These are phyloP conservation scores for Siniperca undulata DNA, from an alignment of 2,797 vertebrate species.

Conservation along the genomic window DNA sequence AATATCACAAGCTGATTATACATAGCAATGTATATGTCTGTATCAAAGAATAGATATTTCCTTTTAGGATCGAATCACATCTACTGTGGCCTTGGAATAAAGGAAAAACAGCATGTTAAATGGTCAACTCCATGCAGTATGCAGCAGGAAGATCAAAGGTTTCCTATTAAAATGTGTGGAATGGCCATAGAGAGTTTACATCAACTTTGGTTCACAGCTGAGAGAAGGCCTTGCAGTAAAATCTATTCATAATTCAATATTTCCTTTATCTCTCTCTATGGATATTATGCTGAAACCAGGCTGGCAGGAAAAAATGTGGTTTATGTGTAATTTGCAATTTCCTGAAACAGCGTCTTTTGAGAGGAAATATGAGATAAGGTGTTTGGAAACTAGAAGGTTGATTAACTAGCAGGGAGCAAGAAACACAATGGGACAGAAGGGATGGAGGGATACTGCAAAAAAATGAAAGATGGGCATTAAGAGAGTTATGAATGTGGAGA, in stretches of 20 bases:
- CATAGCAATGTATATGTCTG: constrained; percentile 37
- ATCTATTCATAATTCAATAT: constrained; percentile 74
- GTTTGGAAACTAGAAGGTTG: constrained; percentile 34
- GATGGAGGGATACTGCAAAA: not conserved
- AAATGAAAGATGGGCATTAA: not conserved
- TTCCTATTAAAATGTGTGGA: constrained; percentile 61
- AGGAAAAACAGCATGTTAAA: constrained; percentile 69
- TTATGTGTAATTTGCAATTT: constrained; percentile 59
- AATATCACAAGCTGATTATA: constrained; percentile 57
- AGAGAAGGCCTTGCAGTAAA: constrained; percentile 56
- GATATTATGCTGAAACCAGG: constrained; percentile 51
- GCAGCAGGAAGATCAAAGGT: constrained; percentile 69
- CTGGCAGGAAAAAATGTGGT: constrained; percentile 14
- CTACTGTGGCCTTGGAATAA: constrained; percentile 63
- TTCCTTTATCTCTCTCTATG: constrained; percentile 63
- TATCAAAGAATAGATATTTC: constrained; percentile 65
- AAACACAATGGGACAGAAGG: not conserved
- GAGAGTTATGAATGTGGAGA: not conserved
- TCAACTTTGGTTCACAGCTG: constrained; percentile 62
- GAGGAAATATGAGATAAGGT: constrained; percentile 38
- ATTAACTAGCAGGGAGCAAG: constrained; percentile 31
- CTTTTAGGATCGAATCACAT: constrained; percentile 51
- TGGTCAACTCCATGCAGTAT: constrained; percentile 52
- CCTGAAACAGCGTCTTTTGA: constrained; percentile 47
- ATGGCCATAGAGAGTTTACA: constrained; percentile 68